Evolutionary conservation across 2,888 invertebrate species (phyloP).

Genomic region (Julus scandinavius): DNA sequence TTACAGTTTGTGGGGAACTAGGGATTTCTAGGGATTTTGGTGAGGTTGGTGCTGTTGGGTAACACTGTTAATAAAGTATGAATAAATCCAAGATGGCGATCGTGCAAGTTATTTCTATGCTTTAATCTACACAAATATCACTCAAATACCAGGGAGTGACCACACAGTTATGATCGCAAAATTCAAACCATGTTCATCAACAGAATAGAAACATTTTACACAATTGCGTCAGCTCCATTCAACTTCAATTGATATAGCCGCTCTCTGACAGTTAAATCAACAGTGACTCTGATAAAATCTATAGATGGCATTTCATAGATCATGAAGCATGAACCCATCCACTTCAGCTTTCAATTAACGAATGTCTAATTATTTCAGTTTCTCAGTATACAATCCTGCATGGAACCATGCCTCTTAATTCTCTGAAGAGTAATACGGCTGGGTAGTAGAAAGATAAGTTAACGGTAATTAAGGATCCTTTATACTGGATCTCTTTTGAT

Average conservation of each 20-base stretch:
- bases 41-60: too few species aligned
- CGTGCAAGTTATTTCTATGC: too few species aligned
- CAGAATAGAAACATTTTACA: too few species aligned
- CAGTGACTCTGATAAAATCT: background rate
- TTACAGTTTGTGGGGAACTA: too few species aligned
- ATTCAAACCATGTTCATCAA: too few species aligned
- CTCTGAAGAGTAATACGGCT: constrained; percentile 41
- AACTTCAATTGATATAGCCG: background rate
- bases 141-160: too few species aligned
- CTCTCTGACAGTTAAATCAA: background rate
- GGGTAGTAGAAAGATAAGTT: constrained; percentile 21
- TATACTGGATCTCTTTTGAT: constrained; percentile 49
- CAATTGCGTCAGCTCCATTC: too few species aligned
- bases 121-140: too few species aligned
- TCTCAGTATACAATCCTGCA: background rate
- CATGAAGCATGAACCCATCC: background rate
- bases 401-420: background rate
- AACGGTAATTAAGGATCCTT: constrained; percentile 47
- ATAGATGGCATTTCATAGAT: background rate
- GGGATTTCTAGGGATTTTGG: too few species aligned
- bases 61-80: too few species aligned
- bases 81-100: too few species aligned
- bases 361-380: constrained; percentile 30
- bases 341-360: constrained; percentile 44
- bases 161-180: too few species aligned